A percentile compares a stretch with the other conserved stretches of the same genome.
phyloP scores from a whole-genome alignment of 2,797 vertebrate genomes.

The Lithobates pipiens region DNA sequence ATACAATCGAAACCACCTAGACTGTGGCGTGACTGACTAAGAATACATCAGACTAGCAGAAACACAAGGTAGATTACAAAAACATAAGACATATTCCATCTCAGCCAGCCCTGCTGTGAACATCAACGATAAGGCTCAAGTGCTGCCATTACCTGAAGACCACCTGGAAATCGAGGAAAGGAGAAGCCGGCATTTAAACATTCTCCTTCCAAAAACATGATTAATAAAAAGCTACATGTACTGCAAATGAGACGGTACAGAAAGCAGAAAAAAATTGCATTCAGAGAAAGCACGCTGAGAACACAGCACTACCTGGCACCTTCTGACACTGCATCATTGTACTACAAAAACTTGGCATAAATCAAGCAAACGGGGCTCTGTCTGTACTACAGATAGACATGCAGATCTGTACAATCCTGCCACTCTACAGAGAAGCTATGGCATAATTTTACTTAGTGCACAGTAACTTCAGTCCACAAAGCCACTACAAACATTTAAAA shows the following conservation, averaged over 20 bases:
- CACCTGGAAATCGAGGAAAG: constrained; percentile 24
- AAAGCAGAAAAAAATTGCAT: constrained; percentile 14
- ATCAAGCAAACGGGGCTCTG: constrained; percentile 41
- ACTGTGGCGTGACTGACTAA: constrained; percentile 19
- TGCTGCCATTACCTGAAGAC: constrained; percentile 5
- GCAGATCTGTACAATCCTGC: not conserved
- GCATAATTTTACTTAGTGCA: too few relatives aligned
- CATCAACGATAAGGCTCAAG: constrained; percentile 29
- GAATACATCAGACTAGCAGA: constrained; percentile 48
- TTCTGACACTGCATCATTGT: constrained; percentile 46
- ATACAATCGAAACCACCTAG: constrained; percentile 49
- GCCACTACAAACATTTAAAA: too few relatives aligned
- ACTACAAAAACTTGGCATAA: constrained; percentile 29
- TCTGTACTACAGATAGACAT: not conserved
- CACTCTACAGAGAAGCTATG: not conserved
- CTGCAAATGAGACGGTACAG: constrained; percentile 26
- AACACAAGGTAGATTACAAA: constrained; percentile 38
- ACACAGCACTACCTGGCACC: constrained; percentile 43
- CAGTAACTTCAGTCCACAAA: too few relatives aligned
- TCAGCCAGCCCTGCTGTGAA: constrained; percentile 38
- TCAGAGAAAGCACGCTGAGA: constrained; percentile 28
- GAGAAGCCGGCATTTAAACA: constrained; percentile 43
- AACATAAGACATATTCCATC: constrained; percentile 31
- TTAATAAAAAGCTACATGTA: constrained; percentile 22
- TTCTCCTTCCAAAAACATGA: not conserved